Conservation (phyloP, 2,888 invertebrate species). For the Pocota personata region DNA sequence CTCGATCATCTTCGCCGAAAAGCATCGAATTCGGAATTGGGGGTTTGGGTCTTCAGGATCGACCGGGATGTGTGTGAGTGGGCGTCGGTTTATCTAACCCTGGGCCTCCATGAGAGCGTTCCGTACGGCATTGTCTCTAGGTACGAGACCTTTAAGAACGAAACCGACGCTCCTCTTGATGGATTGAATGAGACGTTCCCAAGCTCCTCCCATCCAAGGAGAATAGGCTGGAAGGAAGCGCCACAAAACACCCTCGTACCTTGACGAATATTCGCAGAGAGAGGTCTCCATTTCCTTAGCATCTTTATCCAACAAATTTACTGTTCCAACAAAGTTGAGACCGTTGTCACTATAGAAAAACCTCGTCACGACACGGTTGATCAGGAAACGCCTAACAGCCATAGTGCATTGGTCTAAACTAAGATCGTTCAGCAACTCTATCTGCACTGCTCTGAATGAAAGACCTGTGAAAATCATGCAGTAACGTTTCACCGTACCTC, state of each 20-base stretch:
- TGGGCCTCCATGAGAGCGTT: background rate
- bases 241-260: conserved; percentile 2
- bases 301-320: background rate
- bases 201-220: conserved; percentile 13
- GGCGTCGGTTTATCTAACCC: background rate
- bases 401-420: background rate
- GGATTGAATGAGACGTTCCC: conserved; percentile 21
- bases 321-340: background rate
- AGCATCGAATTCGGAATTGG: too few species aligned
- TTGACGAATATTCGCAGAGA: background rate
- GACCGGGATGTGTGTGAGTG: background rate
- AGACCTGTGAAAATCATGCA: background rate
- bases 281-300: background rate
- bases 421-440: background rate
- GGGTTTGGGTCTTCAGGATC: too few species aligned
- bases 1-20: too few species aligned
- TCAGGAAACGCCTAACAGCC: background rate
- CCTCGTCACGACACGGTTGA: too few species aligned
- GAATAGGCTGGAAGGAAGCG: conserved; percentile 16
- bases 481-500: background rate
- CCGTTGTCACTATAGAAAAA: too few species aligned
- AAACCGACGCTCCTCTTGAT: conserved; percentile 7
- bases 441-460: background rate
- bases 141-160: background rate
- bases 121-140: background rate